Evolutionary conservation across 1,140 invertebrate genomes (phyloP).

Genomic region (Cepaea nemoralis): DNA sequence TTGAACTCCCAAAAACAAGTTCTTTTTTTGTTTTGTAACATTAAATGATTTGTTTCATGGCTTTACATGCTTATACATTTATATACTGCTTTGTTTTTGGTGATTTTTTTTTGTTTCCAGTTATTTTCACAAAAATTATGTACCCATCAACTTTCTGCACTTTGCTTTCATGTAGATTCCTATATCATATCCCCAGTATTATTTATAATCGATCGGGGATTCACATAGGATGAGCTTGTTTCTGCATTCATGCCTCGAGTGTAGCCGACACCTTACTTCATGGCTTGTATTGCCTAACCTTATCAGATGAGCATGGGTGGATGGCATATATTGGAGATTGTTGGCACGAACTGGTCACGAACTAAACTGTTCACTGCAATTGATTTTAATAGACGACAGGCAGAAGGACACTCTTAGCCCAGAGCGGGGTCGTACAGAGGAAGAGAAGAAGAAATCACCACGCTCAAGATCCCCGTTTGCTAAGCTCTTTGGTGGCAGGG

Average conservation of each 20-base stretch:
- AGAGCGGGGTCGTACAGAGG: neutral
- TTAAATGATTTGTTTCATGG: neutral
- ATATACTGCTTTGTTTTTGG: no score
- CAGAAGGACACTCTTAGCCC: constrained; percentile 18
- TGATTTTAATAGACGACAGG: constrained; percentile 36
- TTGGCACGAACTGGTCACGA: neutral
- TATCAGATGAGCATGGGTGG: constrained; percentile 13
- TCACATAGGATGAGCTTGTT: neutral
- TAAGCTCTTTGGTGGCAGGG: constrained; percentile 61
- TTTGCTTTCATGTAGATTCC: neutral
- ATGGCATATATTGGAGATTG: constrained; percentile 16
- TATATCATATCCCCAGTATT: neutral
- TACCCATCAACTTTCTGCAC: neutral
- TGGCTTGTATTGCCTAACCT: constrained; percentile 14
- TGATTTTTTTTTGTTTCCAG: neutral
- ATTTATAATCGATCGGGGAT: neutral
- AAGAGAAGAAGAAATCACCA: constrained; percentile 54
- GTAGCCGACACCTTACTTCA: neutral
- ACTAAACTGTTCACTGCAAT: neutral
- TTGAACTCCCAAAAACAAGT: no score
- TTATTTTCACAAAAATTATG: neutral
- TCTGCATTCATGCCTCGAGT: neutral
- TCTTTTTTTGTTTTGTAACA: no score
- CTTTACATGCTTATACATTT: neutral
- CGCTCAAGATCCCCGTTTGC: constrained; percentile 64